Conservation (phyloP, 2,888 invertebrate genomes). For the Masnerella sp. region DNA sequence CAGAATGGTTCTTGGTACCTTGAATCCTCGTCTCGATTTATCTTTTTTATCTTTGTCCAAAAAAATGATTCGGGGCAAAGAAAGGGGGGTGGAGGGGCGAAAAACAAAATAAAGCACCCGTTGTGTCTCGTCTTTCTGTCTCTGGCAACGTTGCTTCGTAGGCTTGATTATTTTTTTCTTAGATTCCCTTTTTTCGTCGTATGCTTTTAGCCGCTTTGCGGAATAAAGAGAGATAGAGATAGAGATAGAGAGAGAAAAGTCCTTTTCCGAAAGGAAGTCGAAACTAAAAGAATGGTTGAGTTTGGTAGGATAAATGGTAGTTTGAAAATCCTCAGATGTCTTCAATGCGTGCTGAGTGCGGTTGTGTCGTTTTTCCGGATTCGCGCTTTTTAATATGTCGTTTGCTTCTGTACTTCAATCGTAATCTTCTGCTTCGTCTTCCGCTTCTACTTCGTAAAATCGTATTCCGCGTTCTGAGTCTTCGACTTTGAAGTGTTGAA, state of each 20-base stretch:
- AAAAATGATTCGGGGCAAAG: slow-evolving; percentile 18
- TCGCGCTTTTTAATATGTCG: slow-evolving; percentile 68
- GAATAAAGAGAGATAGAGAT: slow-evolving; percentile 67
- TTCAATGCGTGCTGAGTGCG: slow-evolving; percentile 93
- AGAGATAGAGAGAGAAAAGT: slow-evolving; percentile 57
- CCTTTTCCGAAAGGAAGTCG: slow-evolving; percentile 63
- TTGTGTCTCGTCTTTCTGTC: slow-evolving; percentile 23
- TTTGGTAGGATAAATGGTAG: slow-evolving; percentile 77
- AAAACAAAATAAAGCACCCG: slow-evolving; percentile 45
- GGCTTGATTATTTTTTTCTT: slow-evolving; percentile 56
- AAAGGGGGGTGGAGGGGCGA: slow-evolving; percentile 61
- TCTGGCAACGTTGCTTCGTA: slow-evolving; percentile 59
- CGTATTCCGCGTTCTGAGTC: slow-evolving; percentile 56
- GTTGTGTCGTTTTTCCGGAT: slow-evolving; percentile 79
- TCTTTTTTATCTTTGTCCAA: slow-evolving; percentile 62
- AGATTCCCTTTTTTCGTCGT: slow-evolving; percentile 24
- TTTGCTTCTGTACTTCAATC: slow-evolving; percentile 47
- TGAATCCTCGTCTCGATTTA: slow-evolving; percentile 69
- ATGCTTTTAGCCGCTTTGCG: slow-evolving; percentile 59
- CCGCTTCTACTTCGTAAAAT: slow-evolving; percentile 45
- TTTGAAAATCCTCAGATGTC: slow-evolving; percentile 90
- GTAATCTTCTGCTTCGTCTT: slow-evolving; percentile 62
- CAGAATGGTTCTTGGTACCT: slow-evolving; percentile 82
- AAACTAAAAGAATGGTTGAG: slow-evolving; percentile 63
- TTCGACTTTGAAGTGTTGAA: slow-evolving; percentile 75